phyloP scores from a whole-genome alignment of 35 echinoderm and acorn worm genomes.

The Anneissia japonica region DNA sequence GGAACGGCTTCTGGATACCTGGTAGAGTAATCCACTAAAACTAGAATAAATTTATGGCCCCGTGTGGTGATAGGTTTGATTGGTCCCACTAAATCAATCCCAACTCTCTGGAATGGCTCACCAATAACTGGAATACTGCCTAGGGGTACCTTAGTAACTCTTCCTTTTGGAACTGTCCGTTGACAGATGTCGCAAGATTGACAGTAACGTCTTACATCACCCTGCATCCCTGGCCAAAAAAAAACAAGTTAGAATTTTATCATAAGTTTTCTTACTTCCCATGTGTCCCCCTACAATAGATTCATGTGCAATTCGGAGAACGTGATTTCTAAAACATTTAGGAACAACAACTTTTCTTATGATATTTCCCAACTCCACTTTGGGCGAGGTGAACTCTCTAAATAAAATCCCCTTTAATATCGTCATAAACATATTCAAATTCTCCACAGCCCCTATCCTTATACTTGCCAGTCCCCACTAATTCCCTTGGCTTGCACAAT shows the following conservation, averaged over 20 bases:
- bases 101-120: slow-evolving; percentile 41
- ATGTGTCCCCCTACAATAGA: slow-evolving; percentile 4
- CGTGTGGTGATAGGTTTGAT: slow-evolving; percentile 31
- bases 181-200: slow-evolving; percentile 12
- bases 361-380: background rate
- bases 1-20: slow-evolving; percentile 49
- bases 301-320: background rate
- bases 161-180: background rate
- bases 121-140: slow-evolving; percentile 32
- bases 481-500: background rate
- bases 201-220: slow-evolving; percentile 15
- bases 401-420: background rate
- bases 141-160: background rate
- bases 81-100: slow-evolving; percentile 39
- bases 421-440: background rate
- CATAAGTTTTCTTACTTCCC: background rate
- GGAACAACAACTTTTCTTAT: background rate
- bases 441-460: background rate
- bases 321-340: background rate
- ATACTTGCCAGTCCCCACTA: background rate
- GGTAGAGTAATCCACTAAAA: slow-evolving; percentile 46
- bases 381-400: background rate
- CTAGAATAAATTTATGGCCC: slow-evolving; percentile 41
- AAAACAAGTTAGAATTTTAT: background rate
- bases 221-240: slow-evolving; percentile 43